Base-by-base conservation (phyloP, 1,140 invertebrate species). In the Andricus grossulariae region DNA sequence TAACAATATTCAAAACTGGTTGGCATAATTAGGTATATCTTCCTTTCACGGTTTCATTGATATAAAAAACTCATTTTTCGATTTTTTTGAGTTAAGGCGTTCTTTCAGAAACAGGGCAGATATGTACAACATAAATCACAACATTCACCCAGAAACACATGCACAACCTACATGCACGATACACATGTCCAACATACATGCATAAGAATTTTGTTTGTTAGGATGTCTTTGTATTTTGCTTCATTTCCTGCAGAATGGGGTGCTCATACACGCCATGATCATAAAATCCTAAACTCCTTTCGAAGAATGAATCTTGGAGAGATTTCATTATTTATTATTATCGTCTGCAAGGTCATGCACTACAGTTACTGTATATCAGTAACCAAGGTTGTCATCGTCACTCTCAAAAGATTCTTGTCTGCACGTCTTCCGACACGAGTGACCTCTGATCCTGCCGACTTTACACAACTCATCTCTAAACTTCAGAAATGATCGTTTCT, bases 341-440 rank as follows among this genome's bases (percentile, higher is more conserved):
- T 66, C 60, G 60, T 16, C 25, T n/a, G 25, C 60, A 66, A 66
- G 60, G 60, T 66, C 25, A 66, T 32, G 60, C 25, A 32, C 16
- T 13, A 60, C 57, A 60, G 57, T 60, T 39, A 66, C 60, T 66
- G 60, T 66, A 32, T 66, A 66, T 66, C 60, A 66, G 25, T 66
- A 66, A 66, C 60, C 60, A 66, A 66, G 60, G 60, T 66, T 66
- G 60, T 66, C 60, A 66, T 66, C 60, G 60, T 66, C 60, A 66
- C 60, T 66, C 57, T 15, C 57, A 21, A 66, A 32, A 21, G 15
- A 66, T 66, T 66, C 25, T 32, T 66, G 32, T 66, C 60, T 39
- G 60, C 60, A 66, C 16, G 39, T 32, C 39, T 66, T 66, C 60
- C 60, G 60, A 66, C 60, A 66, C 45, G 45, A 66, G 39, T 66